Evolutionary conservation across 2,797 vertebrate genomes (phyloP).

Genomic region (Scleropages formosus): DNA sequence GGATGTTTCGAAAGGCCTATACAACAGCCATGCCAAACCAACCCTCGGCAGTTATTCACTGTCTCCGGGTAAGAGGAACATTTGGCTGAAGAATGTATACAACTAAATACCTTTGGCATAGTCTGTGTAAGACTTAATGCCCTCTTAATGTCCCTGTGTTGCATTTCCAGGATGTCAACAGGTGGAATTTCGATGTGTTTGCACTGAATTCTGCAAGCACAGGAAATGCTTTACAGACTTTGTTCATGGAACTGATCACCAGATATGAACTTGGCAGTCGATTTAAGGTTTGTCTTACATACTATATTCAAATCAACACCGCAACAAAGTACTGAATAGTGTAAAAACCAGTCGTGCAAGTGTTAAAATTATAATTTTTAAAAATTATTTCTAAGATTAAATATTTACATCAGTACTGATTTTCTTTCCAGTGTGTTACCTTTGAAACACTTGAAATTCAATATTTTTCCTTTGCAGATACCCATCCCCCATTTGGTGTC

Average conservation of each 20-base stretch:
- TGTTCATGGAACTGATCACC: conserved; percentile 84
- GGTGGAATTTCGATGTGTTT: conserved; percentile 89
- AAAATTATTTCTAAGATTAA: too few relatives aligned
- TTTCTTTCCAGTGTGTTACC: not conserved
- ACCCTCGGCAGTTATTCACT: conserved; percentile 76
- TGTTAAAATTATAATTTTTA: too few relatives aligned
- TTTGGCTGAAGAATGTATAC: not conserved
- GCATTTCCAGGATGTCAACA: conserved; percentile 76
- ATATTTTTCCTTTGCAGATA: conserved; percentile 63
- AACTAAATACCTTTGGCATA: not conserved
- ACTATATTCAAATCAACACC: too few relatives aligned
- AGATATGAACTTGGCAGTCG: conserved; percentile 86
- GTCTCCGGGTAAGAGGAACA: conserved; percentile 76
- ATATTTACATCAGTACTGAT: too few relatives aligned
- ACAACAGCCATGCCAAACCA: conserved; percentile 82
- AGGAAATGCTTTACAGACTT: conserved; percentile 75
- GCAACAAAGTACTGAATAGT: too few relatives aligned
- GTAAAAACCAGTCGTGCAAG: too few relatives aligned
- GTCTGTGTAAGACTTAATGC: not conserved
- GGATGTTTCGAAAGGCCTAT: conserved; percentile 89
- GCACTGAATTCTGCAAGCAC: conserved; percentile 78
- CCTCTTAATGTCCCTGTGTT: not conserved
- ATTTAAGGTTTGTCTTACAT: conserved; percentile 75
- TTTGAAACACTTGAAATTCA: not conserved
- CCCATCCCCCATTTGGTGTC: conserved; percentile 79